Evolutionary conservation across 1,140 invertebrate genomes (phyloP).

Genomic region (Drosophila fuyamai): DNA sequence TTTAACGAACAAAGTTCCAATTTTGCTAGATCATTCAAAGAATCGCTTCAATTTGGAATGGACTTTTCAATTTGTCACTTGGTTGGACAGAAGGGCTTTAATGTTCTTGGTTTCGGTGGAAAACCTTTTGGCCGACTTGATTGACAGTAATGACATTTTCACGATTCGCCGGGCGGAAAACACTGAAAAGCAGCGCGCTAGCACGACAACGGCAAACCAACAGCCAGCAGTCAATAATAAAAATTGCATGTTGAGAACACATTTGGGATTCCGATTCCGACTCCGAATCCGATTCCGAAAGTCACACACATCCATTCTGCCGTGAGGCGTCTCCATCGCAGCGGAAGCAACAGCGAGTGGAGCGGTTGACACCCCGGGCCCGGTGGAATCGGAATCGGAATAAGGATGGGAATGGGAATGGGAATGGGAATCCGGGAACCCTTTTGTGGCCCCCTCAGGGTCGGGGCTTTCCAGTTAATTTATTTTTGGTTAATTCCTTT

Average conservation of each 20-base stretch:
- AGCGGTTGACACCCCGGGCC: slow-evolving; percentile 32
- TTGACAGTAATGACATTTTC: slow-evolving; percentile 81
- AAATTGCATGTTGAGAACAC: slow-evolving; percentile 80
- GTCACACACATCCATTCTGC: slow-evolving; percentile 53
- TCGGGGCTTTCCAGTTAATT: slow-evolving; percentile 65
- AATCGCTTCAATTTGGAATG: slow-evolving; percentile 31
- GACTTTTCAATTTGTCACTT: slow-evolving; percentile 52
- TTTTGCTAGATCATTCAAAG: background rate
- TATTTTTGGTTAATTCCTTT: slow-evolving; percentile 80
- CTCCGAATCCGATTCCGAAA: slow-evolving; percentile 48
- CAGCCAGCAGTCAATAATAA: slow-evolving; percentile 74
- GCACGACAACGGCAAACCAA: slow-evolving; percentile 59
- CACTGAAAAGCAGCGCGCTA: slow-evolving; percentile 71
- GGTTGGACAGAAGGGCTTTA: slow-evolving; percentile 53
- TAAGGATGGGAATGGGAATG: background rate
- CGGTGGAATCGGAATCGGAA: slow-evolving; percentile 4
- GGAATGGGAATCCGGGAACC: slow-evolving; percentile 14
- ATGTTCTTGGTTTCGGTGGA: slow-evolving; percentile 52
- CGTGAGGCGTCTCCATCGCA: slow-evolving; percentile 34
- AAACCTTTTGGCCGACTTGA: slow-evolving; percentile 67
- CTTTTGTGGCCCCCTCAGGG: slow-evolving; percentile 15
- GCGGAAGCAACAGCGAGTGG: slow-evolving; percentile 28
- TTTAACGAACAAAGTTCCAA: too few species aligned
- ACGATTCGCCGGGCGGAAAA: slow-evolving; percentile 78
- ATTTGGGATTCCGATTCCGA: slow-evolving; percentile 61